Conservation (phyloP, 2,113 vertebrate genomes). For the Oncorhynchus masou region DNA sequence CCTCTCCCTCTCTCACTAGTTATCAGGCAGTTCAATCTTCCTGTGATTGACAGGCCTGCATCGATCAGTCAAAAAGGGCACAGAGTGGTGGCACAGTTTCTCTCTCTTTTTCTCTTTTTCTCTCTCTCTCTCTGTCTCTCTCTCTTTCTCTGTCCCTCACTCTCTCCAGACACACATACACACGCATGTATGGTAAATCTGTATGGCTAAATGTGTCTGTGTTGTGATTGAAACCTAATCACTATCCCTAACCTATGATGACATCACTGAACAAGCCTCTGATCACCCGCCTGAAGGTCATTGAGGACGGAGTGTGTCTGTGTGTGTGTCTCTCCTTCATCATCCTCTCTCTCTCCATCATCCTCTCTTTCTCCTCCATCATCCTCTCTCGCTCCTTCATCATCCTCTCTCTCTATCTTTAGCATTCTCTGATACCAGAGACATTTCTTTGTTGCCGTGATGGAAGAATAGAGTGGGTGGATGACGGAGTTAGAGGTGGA, state of each 20-base stretch:
- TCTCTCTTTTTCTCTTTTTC: background rate
- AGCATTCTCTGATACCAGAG: conserved; percentile 56
- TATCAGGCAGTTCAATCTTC: conserved; percentile 30
- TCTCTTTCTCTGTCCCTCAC: background rate
- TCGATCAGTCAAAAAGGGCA: conserved; percentile 33
- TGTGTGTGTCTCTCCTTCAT: background rate
- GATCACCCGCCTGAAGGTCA: conserved; percentile 38
- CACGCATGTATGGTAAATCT: background rate
- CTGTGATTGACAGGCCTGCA: conserved; percentile 23
- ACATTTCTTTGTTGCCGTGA: conserved; percentile 55
- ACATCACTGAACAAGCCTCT: conserved; percentile 34
- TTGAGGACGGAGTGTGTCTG: conserved; percentile 23
- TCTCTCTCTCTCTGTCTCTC: background rate
- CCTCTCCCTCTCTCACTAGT: conserved; percentile 6
- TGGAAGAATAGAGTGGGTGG: conserved; percentile 55
- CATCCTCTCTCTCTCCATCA: background rate
- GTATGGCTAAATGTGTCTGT: conserved; percentile 27
- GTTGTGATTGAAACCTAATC: conserved; percentile 32
- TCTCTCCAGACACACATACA: background rate
- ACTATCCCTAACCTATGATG: conserved; percentile 22
- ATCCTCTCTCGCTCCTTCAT: conserved; percentile 18
- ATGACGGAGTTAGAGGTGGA: conserved; percentile 26
- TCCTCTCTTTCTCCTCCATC: background rate
- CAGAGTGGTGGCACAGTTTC: background rate
- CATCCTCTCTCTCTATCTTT: conserved; percentile 33